phyloP scores from a whole-genome alignment of 2,113 vertebrate genomes.

The Corythaeola cristata region DNA sequence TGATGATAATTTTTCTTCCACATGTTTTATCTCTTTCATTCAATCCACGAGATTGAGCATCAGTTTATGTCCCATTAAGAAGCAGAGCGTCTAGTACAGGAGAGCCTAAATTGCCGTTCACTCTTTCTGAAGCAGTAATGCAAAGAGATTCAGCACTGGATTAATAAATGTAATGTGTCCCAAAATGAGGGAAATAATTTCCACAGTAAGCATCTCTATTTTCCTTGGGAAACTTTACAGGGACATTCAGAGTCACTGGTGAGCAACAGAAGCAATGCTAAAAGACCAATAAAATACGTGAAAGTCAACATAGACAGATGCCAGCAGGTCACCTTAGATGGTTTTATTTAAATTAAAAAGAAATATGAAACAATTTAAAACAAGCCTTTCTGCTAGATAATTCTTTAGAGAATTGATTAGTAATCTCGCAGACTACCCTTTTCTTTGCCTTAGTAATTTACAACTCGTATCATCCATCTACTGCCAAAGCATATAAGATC shows the following conservation, averaged over 20 bases:
- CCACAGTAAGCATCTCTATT: neutral
- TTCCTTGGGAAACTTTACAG: constrained; percentile 7
- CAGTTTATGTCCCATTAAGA: neutral
- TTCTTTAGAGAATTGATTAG: constrained; percentile 42
- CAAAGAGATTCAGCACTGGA: neutral
- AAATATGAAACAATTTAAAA: constrained; percentile 47
- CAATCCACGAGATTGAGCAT: neutral
- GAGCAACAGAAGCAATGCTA: neutral
- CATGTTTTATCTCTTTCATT: neutral
- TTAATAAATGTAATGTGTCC: constrained; percentile 25
- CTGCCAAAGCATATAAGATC: neutral
- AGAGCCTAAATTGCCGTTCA: neutral
- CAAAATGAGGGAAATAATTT: constrained; percentile 37
- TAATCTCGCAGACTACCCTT: constrained; percentile 12
- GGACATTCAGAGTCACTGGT: neutral
- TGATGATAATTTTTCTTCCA: neutral
- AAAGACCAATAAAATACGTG: constrained; percentile 7
- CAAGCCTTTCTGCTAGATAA: neutral
- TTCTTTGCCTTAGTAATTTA: constrained; percentile 18
- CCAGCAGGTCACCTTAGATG: constrained; percentile 1
- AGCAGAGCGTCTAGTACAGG: neutral
- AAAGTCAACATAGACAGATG: constrained; percentile 42
- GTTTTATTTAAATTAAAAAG: constrained; percentile 47
- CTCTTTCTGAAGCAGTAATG: neutral
- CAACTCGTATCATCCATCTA: neutral